phyloP scores from a whole-genome alignment of 2,888 invertebrate genomes.

The Sinohyriopsis cumingii region DNA sequence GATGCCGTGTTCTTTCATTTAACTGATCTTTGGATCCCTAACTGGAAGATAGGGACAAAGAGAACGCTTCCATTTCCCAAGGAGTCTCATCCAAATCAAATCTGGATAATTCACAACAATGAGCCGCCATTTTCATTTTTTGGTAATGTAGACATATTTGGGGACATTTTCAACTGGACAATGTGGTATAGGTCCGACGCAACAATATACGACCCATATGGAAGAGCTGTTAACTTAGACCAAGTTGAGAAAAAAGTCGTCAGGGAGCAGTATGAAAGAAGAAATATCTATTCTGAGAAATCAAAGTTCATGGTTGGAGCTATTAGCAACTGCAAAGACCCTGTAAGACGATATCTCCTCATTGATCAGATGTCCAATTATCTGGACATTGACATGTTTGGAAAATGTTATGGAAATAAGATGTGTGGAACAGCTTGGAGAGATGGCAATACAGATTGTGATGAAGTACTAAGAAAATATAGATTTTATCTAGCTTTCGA shows the following conservation, averaged over 20 bases:
- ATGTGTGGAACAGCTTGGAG: conserved; percentile 4
- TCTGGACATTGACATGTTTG: conserved; percentile 22
- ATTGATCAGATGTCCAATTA: conserved; percentile 26
- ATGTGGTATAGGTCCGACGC: conserved; percentile 51
- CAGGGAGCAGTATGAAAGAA: conserved; percentile 9
- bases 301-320: conserved; percentile 17
- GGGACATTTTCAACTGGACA: conserved; percentile 57
- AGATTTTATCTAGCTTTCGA: conserved; percentile 33
- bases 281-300: conserved; percentile 29
- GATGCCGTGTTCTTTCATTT: conserved; percentile 55
- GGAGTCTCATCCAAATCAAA: conserved; percentile 40
- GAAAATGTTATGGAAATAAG: conserved; percentile 12
- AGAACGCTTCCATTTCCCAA: conserved; percentile 32
- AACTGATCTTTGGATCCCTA: conserved; percentile 36
- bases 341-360: conserved; percentile 27
- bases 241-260: conserved; percentile 9
- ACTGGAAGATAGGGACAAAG: conserved; percentile 29
- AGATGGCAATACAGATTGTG: conserved; percentile 5
- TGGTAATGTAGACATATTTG: conserved; percentile 27
- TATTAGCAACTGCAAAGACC: conserved; percentile 38
- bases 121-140: conserved; percentile 53
- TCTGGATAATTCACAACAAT: conserved; percentile 51
- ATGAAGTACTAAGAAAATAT: conserved; percentile 13
- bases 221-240: conserved; percentile 21
- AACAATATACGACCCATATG: conserved; percentile 47